These are phyloP conservation scores for Danio jaintianensis DNA, from an alignment of 2,797 vertebrate species.

Conservation along the genomic window DNA sequence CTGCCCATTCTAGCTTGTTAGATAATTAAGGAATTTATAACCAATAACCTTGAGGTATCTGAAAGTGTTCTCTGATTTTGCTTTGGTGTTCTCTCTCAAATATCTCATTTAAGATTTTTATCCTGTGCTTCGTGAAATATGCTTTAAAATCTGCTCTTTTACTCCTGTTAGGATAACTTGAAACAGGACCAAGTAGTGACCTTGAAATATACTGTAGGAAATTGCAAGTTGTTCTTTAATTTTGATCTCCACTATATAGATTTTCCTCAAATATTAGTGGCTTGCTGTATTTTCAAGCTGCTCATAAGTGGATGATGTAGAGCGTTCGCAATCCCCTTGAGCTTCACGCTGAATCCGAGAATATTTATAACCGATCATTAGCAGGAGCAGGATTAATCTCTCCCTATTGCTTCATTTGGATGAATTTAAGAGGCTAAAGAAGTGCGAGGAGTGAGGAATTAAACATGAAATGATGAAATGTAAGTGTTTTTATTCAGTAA, in stretches of 20 bases:
- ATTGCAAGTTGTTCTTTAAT: too few relatives aligned
- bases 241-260: too few relatives aligned
- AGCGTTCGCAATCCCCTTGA: slow-evolving; percentile 45
- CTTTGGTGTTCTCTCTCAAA: too few relatives aligned
- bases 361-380: slow-evolving; percentile 52
- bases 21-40: too few relatives aligned
- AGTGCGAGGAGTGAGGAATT: slow-evolving; percentile 4
- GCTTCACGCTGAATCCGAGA: slow-evolving; percentile 32
- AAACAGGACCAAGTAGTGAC: too few relatives aligned
- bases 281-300: slow-evolving; percentile 44
- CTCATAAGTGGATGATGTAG: slow-evolving; percentile 24
- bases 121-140: too few relatives aligned
- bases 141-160: too few relatives aligned
- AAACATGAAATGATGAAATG: not conserved
- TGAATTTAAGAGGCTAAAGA: slow-evolving; percentile 33
- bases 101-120: too few relatives aligned
- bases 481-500: not conserved
- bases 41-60: too few relatives aligned
- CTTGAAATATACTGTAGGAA: not conserved
- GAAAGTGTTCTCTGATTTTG: too few relatives aligned
- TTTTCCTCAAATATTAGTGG: not conserved
- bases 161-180: too few relatives aligned
- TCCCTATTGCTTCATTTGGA: slow-evolving; percentile 40
- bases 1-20: too few relatives aligned
- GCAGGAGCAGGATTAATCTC: slow-evolving; percentile 49